phyloP scores from a whole-genome alignment of 2,797 vertebrate genomes.

The Manis javanica region DNA sequence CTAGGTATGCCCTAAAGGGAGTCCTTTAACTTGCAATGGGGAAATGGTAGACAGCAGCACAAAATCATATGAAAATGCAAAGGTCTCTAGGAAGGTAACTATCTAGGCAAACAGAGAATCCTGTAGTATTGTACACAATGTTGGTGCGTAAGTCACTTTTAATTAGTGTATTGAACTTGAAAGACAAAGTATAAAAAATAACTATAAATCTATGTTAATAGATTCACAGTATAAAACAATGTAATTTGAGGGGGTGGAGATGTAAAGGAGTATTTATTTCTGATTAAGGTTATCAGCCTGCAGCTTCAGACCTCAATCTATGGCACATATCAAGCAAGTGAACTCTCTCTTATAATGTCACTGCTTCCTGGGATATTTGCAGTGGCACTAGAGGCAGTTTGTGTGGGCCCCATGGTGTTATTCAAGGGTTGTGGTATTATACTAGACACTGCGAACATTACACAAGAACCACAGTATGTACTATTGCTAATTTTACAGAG shows the following conservation, averaged over 20 bases:
- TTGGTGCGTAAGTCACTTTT: background rate
- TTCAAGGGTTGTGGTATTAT: too few relatives aligned
- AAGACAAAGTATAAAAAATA: background rate
- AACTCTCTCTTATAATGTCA: too few relatives aligned
- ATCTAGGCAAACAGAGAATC: background rate
- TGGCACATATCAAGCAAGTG: too few relatives aligned
- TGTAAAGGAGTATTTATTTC: background rate
- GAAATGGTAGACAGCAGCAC: background rate
- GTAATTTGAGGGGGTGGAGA: background rate
- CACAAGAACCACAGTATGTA: too few relatives aligned
- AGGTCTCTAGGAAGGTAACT: background rate
- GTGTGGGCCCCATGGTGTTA: too few relatives aligned
- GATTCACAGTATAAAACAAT: background rate
- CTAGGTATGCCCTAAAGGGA: background rate
- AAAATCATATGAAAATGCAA: background rate
- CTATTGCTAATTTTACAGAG: too few relatives aligned
- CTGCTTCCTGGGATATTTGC: too few relatives aligned
- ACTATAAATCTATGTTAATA: background rate
- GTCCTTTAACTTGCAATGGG: background rate
- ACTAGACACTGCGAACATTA: too few relatives aligned
- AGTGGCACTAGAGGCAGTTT: too few relatives aligned
- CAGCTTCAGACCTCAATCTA: too few relatives aligned
- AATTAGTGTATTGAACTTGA: background rate
- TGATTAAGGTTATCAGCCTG: background rate
- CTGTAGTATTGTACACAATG: background rate